These are phyloP conservation scores for Aplysia californica DNA, from an alignment of 1,140 invertebrate genomes.

Conservation along the genomic window DNA sequence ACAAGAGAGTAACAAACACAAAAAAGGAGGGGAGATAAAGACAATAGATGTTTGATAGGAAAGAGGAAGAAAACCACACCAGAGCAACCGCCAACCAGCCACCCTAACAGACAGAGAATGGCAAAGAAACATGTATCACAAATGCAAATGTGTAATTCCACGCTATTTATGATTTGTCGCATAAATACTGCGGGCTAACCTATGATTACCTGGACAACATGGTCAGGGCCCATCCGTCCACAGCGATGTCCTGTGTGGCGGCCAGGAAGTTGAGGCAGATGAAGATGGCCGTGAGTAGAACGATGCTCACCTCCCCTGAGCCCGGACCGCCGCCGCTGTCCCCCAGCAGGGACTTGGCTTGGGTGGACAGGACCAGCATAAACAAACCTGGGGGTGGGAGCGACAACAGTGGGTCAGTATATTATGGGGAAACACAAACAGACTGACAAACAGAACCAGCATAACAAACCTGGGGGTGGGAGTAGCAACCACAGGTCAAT, in stretches of 20 bases:
- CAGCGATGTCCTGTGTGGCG: slow-evolving; percentile 99
- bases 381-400: slow-evolving; percentile 39
- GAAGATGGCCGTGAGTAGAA: slow-evolving; percentile 86
- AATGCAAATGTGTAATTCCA: not conserved
- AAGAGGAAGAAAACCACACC: too few species aligned
- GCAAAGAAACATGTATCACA: too few species aligned
- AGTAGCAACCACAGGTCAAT: too few species aligned
- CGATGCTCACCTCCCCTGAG: slow-evolving; percentile 78
- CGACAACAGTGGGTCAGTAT: too few species aligned
- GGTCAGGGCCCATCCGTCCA: slow-evolving; percentile 99
- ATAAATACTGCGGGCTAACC: too few species aligned
- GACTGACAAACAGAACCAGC: too few species aligned
- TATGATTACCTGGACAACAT: slow-evolving; percentile 95
- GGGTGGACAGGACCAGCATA: slow-evolving; percentile 58
- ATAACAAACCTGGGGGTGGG: slow-evolving; percentile 45
- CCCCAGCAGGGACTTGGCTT: slow-evolving; percentile 48
- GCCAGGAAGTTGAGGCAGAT: slow-evolving; percentile 95
- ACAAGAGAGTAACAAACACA: too few species aligned
- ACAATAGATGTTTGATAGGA: too few species aligned
- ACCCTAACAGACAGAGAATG: too few species aligned
- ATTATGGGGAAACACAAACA: too few species aligned
- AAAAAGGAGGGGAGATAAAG: too few species aligned
- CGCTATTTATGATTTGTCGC: not conserved
- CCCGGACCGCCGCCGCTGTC: slow-evolving; percentile 4
- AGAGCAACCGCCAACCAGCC: too few species aligned